Base-by-base conservation (phyloP, 2,888 invertebrate species). In the Blastobasis adustella region DNA sequence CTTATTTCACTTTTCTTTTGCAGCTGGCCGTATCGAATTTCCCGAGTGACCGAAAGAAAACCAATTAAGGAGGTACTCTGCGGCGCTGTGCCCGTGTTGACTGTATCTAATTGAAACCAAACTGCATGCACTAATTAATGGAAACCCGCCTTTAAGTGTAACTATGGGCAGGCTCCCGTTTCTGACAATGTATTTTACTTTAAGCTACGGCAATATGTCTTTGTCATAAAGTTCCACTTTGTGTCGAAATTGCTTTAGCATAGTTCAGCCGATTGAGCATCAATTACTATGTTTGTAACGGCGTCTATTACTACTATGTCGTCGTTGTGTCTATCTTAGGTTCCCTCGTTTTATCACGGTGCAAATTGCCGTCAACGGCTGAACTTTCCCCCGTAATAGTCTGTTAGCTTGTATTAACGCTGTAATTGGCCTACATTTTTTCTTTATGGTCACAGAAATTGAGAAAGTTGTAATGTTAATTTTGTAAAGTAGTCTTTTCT, bases 61-160 rank as follows among this genome's bases (percentile, higher is more conserved):
- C 73, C 69, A 73, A 74, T 71, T 68, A 74, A 65, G 67, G 10
- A 23, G 36, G 45, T 69, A 65, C 71, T 65, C 69, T 66, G 67
- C 54, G 60, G 60, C 59, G 62, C 57, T 65, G 60, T 59, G 62
- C 57, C 65, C 54, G 61, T 82, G 70, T 82, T 82, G 80, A 78
- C 76, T 76, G 68, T 71, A 73, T 70, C 79, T 81, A 80, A 82
- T 82, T 80, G 76, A 78, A 82, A 76, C 76, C 76, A 76, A 76
- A 77, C 73, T 80, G 74, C 77, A 74, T 60, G 59, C 63, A 69
- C 70, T 75, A 73, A 73, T 77, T 66, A 76, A 76, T 75, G 63
- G 64, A 61, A 65, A 56, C 59, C 58, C 23, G 23, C 23, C 23
- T 23, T 23, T 23, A 23, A 55, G 52, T 45, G 57, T 55, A 55